Evolutionary conservation across 1,140 invertebrate genomes (phyloP), one percentile per base, ranked within the genome.

Genomic region (Hypsibius dujardini): DNA sequence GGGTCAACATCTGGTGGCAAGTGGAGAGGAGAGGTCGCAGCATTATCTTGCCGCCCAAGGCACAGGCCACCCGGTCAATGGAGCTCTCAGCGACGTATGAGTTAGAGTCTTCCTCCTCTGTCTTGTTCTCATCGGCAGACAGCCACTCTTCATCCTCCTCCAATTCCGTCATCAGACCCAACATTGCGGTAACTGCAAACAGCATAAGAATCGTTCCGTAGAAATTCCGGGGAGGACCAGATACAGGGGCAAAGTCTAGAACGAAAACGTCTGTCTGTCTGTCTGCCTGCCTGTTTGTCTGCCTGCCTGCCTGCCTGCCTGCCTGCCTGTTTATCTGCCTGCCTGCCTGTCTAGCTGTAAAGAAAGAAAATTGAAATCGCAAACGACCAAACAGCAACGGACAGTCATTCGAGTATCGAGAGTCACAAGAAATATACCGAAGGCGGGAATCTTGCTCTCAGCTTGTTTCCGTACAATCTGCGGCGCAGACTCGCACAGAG

Each of bases 101-200:
- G 82, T 91, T 90, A 75, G 88, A 90, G 77, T 93, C 89, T 73
- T 94, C 90, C 73, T 91, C 88, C 60, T 86, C 82, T 47, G 90
- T 84, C 75, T 89, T 87, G 42, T 77, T 75, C 70, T 78, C 78
- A 77, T 90, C 88, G 59, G 83, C 83, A 47, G 85, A 79, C 2
- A 87, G 83, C 90, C 92, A 95, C 47, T 90, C 86, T 46, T 86
- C 84, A 74, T 95, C 90, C 42, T 98, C 93, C 46, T 97, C 94
- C 59, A 98, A 80, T 76, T 98, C 92, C 12, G 93, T 91, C 95
- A 98, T 98, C 87, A 98, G 90, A 77, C 88, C 86, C 60, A 98
- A 80, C 71, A 95, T 85, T 71, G 91, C 82, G 0, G 89, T 87
- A 28, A 95, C 87, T 74, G 90, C 79, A 79, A 74, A 72, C 7